These are phyloP conservation scores for Arvicanthis niloticus DNA, from an alignment of 2,113 vertebrate genomes.

Conservation along the genomic window DNA sequence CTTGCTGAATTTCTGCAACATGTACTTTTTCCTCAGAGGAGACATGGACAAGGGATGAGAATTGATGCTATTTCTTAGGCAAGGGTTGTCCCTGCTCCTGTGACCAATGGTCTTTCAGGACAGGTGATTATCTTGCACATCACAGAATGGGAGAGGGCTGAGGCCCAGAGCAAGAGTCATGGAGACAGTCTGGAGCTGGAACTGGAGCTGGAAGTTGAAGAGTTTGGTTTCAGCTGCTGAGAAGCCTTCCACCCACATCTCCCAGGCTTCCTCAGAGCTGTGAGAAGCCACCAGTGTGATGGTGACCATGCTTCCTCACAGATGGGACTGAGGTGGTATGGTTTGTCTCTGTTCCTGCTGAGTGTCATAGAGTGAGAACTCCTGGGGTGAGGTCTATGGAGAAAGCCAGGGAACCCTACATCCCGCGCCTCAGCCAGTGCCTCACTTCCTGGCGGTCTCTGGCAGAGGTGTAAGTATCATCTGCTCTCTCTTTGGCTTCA, in stretches of 20 bases:
- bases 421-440: not conserved
- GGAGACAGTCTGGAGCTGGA: not conserved
- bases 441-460: not conserved
- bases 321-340: not conserved
- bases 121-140: not conserved
- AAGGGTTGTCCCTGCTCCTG: not conserved
- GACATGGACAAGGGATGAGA: not conserved
- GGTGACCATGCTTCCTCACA: not conserved
- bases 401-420: not conserved
- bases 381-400: not conserved
- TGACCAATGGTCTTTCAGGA: not conserved
- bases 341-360: not conserved
- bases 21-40: not conserved
- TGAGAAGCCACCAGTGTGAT: not conserved
- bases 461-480: rapidly evolving
- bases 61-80: not conserved
- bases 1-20: not conserved
- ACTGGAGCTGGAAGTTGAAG: not conserved
- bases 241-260: not conserved
- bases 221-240: rapidly evolving
- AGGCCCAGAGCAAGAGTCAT: not conserved
- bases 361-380: not conserved
- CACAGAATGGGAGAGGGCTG: not conserved
- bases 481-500: slow-evolving; percentile 66
- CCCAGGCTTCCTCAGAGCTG: not conserved